phyloP scores from a whole-genome alignment of 2,888 invertebrate genomes.

The Temnothorax ravouxi region DNA sequence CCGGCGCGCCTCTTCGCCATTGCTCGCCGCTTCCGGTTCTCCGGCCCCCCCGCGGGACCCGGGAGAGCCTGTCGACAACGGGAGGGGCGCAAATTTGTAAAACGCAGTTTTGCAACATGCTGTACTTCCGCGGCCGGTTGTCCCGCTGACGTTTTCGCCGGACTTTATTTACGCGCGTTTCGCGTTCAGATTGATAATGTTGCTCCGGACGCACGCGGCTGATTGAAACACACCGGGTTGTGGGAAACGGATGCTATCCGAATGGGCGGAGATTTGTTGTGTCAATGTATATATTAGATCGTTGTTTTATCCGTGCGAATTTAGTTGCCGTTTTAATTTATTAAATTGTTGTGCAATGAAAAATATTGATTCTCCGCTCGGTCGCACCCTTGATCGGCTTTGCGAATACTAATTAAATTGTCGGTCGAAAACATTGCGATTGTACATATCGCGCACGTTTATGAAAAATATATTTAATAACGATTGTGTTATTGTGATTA shows the following conservation, averaged over 20 bases:
- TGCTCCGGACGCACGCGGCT: slow-evolving; percentile 28
- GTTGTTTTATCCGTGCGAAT: slow-evolving; percentile 4
- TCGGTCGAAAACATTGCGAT: background rate
- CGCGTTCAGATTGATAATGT: slow-evolving; percentile 47
- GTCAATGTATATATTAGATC: slow-evolving; percentile 33
- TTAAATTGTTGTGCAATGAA: slow-evolving; percentile 10
- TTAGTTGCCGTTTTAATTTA: background rate
- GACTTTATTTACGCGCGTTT: slow-evolving; percentile 50
- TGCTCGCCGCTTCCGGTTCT: background rate
- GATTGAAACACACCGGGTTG: slow-evolving; percentile 37
- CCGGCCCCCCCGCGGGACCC: background rate
- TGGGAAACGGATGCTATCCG: slow-evolving; percentile 4
- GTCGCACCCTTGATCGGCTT: background rate
- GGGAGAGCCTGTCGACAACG: slow-evolving; percentile 2
- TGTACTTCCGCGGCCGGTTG: slow-evolving; percentile 33
- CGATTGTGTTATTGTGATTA: too few species aligned
- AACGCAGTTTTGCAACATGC: slow-evolving; percentile 36
- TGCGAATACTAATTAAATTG: background rate
- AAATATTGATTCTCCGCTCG: background rate
- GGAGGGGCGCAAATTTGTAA: slow-evolving; percentile 20
- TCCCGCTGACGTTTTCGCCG: slow-evolving; percentile 31
- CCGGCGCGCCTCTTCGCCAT: slow-evolving; percentile 57
- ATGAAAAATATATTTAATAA: too few species aligned
- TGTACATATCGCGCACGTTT: background rate
- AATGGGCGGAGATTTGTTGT: slow-evolving; percentile 29